Evolutionary conservation across 2,888 invertebrate genomes (phyloP), one percentile per base, ranked within the genome.

Genomic region (Colostygia pectinataria): DNA sequence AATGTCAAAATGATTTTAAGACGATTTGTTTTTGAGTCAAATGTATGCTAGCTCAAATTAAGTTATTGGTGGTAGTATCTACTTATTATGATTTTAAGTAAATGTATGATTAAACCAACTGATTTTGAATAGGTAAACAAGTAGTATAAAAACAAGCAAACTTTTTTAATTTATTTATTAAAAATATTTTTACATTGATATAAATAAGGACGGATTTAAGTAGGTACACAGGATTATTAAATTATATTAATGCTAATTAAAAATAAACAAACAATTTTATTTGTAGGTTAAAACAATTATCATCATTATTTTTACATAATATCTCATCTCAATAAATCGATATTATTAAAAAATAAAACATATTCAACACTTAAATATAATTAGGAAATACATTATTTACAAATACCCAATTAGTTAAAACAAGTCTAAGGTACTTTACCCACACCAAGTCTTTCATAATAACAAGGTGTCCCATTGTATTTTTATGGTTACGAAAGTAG

Each of bases 141-240:
- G 9, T 15, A 15, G 2, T 14, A n/a, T 13, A 29, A 14, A 32
- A 34, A 34, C 32, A 27, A 15, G 9, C n/a, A 6, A 2, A 8
- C 6, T n/a, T 34, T 18, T 42, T 27, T 42, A 37, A 29, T 44
- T 44, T 44, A 44, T 44, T 44, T 8, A 31, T 20, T 23, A 13
- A n/a, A n/a, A n/a, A n/a, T n/a, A 15, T 28, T 29, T 37, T 29
- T 37, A 44, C 15, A 42, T 23, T 28, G 15, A 33, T 18, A 37
- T 44, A 31, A 29, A 44, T 44, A 37, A 29, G 37, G 44, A 44
- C 29, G 36, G 32, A 25, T 4, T n/a, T 20, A 20, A 1, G 2
- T 6, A 20, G 5, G 20, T 20, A 20, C 18, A 3, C 2, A 18
- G 18, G 20, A 43, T 37, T 29, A n/a, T 37, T 36, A 14, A 37